A percentile compares a stretch with the other conserved stretches of the same genome.
Conservation (phyloP, 2,888 invertebrate genomes). For the Troglohyphantes excavatus region DNA sequence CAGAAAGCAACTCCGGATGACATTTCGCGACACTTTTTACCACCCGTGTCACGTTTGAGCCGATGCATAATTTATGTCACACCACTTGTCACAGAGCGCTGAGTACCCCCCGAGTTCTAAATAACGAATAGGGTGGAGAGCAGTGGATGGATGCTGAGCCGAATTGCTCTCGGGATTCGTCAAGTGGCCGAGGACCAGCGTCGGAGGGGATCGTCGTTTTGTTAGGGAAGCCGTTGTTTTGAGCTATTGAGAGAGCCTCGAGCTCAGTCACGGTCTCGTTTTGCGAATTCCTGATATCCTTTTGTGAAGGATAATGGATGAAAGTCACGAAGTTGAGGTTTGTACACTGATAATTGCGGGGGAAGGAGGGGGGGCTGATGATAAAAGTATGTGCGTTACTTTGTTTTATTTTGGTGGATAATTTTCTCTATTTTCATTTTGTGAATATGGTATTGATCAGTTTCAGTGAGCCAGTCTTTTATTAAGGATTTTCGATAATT, state of each 20-base stretch:
- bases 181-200: neutral
- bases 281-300: neutral
- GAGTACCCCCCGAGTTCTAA: constrained; percentile 45
- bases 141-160: neutral
- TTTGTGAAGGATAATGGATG: neutral
- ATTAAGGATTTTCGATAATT: no score
- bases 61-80: constrained; percentile 65
- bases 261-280: neutral
- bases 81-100: constrained; percentile 46
- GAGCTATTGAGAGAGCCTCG: neutral
- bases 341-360: neutral
- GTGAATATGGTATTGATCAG: no score
- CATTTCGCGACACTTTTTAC: neutral
- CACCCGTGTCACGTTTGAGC: constrained; percentile 37
- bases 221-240: neutral
- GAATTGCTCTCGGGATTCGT: constrained; percentile 23
- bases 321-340: neutral
- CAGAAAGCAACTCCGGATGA: no score
- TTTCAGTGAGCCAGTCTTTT: no score
- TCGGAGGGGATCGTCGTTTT: neutral
- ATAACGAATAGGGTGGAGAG: constrained; percentile 38
- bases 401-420: no score
- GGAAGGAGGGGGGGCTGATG: neutral
- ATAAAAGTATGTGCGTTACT: neutral
- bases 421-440: no score